A percentile compares a stretch with the other conserved stretches of the same genome.
These are phyloP conservation scores for Oscheius sp. DNA, from an alignment of 2,888 invertebrate genomes.

Conservation along the genomic window DNA sequence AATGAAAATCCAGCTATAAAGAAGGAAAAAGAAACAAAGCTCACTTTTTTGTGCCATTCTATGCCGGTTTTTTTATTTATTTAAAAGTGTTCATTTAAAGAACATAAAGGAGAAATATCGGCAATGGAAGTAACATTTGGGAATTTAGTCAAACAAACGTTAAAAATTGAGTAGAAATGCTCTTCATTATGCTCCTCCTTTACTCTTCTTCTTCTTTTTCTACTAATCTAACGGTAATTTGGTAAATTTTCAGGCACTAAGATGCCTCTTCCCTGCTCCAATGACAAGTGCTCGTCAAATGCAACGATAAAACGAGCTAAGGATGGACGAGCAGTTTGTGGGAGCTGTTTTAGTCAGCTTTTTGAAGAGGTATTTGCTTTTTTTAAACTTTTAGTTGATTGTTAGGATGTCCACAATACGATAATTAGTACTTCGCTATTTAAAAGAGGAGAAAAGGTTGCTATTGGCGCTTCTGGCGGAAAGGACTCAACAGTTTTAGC, in stretches of 20 bases:
- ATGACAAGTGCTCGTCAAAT: slow-evolving; percentile 17
- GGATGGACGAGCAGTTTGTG: slow-evolving; percentile 61
- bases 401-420: slow-evolving; percentile 68
- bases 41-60: too few species aligned
- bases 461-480: slow-evolving; percentile 70
- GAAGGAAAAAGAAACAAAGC: too few species aligned
- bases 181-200: too few species aligned
- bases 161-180: too few species aligned
- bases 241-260: neutral
- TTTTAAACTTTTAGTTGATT: neutral
- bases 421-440: slow-evolving; percentile 62
- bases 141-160: too few species aligned
- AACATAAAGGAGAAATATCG: too few species aligned
- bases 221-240: neutral
- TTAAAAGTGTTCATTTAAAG: too few species aligned
- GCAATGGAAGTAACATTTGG: too few species aligned
- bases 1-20: too few species aligned
- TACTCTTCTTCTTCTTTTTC: neutral
- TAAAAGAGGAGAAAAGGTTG: slow-evolving; percentile 64
- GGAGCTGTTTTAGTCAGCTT: slow-evolving; percentile 60
- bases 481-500: slow-evolving; percentile 95
- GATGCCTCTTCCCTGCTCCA: slow-evolving; percentile 32
- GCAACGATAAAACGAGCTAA: slow-evolving; percentile 65
- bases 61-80: too few species aligned
- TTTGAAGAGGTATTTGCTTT: slow-evolving; percentile 64